These are phyloP conservation scores for Chironomus riparius DNA, from an alignment of 2,888 invertebrate species.

Conservation along the genomic window DNA sequence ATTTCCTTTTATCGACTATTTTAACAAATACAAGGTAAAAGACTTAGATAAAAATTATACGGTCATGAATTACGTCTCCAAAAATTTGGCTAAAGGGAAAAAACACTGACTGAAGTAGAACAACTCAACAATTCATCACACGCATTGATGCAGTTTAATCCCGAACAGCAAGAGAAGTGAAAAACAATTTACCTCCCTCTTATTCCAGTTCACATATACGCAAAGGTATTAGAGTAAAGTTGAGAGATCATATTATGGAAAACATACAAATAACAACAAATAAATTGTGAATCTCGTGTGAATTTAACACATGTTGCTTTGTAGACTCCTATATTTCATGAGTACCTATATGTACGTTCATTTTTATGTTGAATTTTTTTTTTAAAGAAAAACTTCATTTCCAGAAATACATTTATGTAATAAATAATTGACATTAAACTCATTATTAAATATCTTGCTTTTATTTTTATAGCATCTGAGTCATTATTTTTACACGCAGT, in stretches of 20 bases:
- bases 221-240: slow-evolving; percentile 22
- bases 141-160: slow-evolving; percentile 24
- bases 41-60: neutral
- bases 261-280: slow-evolving; percentile 25
- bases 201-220: neutral
- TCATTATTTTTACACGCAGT: too few relatives aligned
- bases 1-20: neutral
- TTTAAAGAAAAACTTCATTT: neutral
- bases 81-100: neutral
- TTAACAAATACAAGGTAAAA: neutral
- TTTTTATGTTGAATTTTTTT: neutral
- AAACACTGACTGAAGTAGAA: neutral
- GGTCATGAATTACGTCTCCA: slow-evolving; percentile 15
- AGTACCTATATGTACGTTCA: neutral
- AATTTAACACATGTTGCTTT: slow-evolving; percentile 12
- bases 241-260: slow-evolving; percentile 27
- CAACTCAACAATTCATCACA: slow-evolving; percentile 21
- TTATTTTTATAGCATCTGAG: too few relatives aligned
- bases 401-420: too few relatives aligned
- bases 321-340: neutral
- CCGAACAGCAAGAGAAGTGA: neutral
- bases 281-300: slow-evolving; percentile 20
- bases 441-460: too few relatives aligned
- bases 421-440: too few relatives aligned
- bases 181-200: slow-evolving; percentile 2